Evolutionary conservation across 2,888 invertebrate genomes (phyloP).

Genomic region (Troides helena): DNA sequence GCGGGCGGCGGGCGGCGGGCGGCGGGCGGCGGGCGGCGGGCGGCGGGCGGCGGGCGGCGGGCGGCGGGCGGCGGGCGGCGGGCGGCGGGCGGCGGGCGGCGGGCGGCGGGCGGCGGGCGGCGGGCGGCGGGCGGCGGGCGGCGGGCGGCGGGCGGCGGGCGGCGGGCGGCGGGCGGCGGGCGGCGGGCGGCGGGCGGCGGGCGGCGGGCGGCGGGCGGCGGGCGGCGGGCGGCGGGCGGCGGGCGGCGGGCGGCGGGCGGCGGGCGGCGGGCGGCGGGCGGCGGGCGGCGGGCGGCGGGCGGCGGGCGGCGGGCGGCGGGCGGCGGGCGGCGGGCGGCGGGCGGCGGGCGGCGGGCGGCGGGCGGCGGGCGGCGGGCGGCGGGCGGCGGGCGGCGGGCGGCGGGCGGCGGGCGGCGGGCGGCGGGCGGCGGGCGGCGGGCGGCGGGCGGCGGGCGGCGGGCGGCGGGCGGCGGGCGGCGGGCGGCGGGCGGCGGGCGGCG

Average conservation of each 20-base stretch:
- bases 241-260: slow-evolving; percentile 8
- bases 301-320: slow-evolving; percentile 8
- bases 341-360: slow-evolving; percentile 10
- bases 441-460: slow-evolving; percentile 8
- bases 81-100: not conserved
- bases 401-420: slow-evolving; percentile 3
- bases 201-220: slow-evolving; percentile 10
- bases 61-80: slow-evolving; percentile 10
- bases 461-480: not conserved
- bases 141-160: slow-evolving; percentile 4
- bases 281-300: slow-evolving; percentile 4
- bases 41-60: not conserved
- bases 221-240: not conserved
- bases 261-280: slow-evolving; percentile 3
- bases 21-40: slow-evolving; percentile 8
- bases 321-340: not conserved
- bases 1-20: slow-evolving; percentile 4
- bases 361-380: not conserved
- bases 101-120: slow-evolving; percentile 8
- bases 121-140: slow-evolving; percentile 3
- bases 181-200: not conserved
- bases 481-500: slow-evolving; percentile 10
- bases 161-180: slow-evolving; percentile 8
- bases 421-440: slow-evolving; percentile 4
- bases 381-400: slow-evolving; percentile 8